phyloP scores from a whole-genome alignment of 2,888 invertebrate genomes.

The Dasypolia templi region DNA sequence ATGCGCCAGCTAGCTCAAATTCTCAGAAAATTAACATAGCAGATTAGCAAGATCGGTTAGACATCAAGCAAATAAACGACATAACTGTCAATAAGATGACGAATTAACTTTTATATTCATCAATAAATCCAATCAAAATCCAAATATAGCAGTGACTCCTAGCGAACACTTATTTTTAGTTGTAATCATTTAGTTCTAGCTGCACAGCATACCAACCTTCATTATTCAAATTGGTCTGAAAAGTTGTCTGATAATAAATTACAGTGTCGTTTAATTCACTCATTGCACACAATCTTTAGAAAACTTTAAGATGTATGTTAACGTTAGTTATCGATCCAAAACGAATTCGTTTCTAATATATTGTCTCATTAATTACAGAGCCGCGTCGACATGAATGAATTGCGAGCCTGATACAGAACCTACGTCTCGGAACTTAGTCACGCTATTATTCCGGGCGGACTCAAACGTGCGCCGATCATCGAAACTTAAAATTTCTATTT shows the following conservation, averaged over 20 bases:
- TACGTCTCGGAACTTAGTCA: constrained; percentile 81
- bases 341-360: constrained; percentile 83
- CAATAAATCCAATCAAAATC: constrained; percentile 56
- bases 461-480: constrained; percentile 71
- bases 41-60: constrained; percentile 52
- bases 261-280: constrained; percentile 62
- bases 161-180: constrained; percentile 20
- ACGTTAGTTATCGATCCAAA: constrained; percentile 78
- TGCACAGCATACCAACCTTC: constrained; percentile 18
- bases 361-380: constrained; percentile 83
- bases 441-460: constrained; percentile 79
- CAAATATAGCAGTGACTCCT: constrained; percentile 18
- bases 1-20: constrained; percentile 13
- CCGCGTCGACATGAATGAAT: constrained; percentile 79
- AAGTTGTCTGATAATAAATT: constrained; percentile 48
- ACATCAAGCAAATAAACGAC: constrained; percentile 53
- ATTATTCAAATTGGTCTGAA: constrained; percentile 60
- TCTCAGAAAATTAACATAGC: constrained; percentile 56
- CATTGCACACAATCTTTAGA: constrained; percentile 64
- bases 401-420: constrained; percentile 78
- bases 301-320: constrained; percentile 73
- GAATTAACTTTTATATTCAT: constrained; percentile 52
- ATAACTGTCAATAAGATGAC: constrained; percentile 57
- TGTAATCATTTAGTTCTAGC: constrained; percentile 24
- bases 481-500: constrained; percentile 78